Conservation (phyloP, 2,797 vertebrate species). For the Leontopithecus rosalia region DNA sequence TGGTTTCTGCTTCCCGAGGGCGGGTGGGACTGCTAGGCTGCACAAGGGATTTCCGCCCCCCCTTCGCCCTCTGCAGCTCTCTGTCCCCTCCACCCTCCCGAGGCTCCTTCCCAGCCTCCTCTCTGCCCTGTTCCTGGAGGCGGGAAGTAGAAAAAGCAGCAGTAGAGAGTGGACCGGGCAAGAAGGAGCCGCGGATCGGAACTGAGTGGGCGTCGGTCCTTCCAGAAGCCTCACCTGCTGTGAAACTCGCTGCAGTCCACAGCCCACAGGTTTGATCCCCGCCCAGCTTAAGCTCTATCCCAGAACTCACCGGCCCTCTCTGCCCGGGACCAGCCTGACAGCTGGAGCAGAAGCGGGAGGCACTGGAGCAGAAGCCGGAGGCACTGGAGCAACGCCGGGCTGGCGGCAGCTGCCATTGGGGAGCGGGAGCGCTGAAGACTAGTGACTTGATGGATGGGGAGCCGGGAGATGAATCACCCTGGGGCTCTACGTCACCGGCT, state of each 20-base stretch:
- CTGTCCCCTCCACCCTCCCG: not conserved
- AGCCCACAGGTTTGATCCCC: rapidly evolving
- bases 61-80: too few species aligned
- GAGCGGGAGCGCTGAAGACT: too few species aligned
- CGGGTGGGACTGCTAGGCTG: too few species aligned
- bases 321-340: not conserved
- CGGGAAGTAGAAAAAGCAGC: too few species aligned
- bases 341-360: not conserved
- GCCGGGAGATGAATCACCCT: too few species aligned
- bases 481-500: rapidly evolving
- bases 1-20: not conserved
- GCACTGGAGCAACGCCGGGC: too few species aligned
- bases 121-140: too few species aligned
- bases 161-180: too few species aligned
- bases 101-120: too few species aligned
- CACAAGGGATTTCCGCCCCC: not conserved
- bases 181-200: too few species aligned
- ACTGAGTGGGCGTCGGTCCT: too few species aligned
- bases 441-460: too few species aligned
- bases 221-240: not conserved
- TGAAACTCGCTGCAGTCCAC: not conserved
- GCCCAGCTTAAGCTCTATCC: not conserved
- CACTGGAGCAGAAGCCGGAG: not conserved
- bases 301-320: not conserved
- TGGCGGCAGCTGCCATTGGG: not conserved